Base-by-base conservation (phyloP, 2,113 vertebrate species). In the Melanerpes aurifrons region DNA sequence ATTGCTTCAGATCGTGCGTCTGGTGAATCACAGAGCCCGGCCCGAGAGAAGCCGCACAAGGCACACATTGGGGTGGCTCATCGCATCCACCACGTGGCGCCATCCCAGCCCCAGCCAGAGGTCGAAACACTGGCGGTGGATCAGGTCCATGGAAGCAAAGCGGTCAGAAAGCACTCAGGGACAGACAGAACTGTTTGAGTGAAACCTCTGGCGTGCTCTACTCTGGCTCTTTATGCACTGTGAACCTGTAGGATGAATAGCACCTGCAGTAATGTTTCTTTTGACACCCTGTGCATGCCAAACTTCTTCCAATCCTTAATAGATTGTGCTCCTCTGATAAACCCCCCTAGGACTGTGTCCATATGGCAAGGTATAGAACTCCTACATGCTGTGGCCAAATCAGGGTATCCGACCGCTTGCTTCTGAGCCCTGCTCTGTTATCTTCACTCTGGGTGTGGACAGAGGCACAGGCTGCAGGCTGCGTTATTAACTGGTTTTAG, bases 161-260 rank as follows among this genome's bases (percentile, higher is more conserved):
- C 97, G 54, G 98, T 98, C 87, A 97, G 98, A 89, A 99, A 99
- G 98, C 98, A 98, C 95, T 98, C 99, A 7, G 99, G 98, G 92
- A 95, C 98, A 6, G 99, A 99, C 98, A 98, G 99, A 98, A 99
- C 99, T 98, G 99, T 99, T 97, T 99, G 96, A 97, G 74, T 18
- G 50, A 88, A 91, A 20, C 73, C 88, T 96, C 48, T 86, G 67
- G 47, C 56, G 75, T 58, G 92, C 96, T 83, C 91, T 90, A 84
- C 77, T 97, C 92, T 68, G 94, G 98, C 98, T 98, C 97, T 97
- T 97, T 85, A 97, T 82, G 97, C 98, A 98, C 98, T 97, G 96
- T 97, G 97, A 96, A 83, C 97, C 94, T 90, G 89, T 83, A 90
- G 94, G 96, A 89, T 96, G 88, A 84, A 50, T 94, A 91, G 83